Conservation (phyloP, 2,113 vertebrate genomes). For the Halcyon malimbica region DNA sequence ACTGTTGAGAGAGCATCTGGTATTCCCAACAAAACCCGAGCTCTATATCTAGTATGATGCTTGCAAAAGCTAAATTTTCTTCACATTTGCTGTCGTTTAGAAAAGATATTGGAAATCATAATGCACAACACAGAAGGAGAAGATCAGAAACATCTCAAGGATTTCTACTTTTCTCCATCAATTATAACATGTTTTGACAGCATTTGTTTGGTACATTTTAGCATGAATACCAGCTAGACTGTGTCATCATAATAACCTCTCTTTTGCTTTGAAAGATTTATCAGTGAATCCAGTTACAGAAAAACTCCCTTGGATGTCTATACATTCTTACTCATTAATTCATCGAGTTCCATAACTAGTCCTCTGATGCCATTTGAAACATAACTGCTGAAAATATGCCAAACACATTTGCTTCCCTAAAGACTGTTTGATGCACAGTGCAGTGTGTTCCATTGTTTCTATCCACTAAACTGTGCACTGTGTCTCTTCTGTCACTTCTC, state of each 20-base stretch:
- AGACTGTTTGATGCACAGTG: neutral
- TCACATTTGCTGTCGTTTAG: neutral
- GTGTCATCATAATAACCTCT: neutral
- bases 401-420: neutral
- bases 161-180: neutral
- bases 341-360: neutral
- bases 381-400: conserved; percentile 32
- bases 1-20: neutral
- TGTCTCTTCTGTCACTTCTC: neutral
- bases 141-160: neutral
- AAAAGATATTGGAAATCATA: neutral
- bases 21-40: neutral
- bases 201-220: neutral
- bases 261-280: neutral
- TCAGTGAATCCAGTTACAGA: neutral
- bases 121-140: neutral
- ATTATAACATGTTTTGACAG: neutral
- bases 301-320: neutral
- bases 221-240: neutral
- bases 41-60: neutral
- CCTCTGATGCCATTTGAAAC: conserved; percentile 1
- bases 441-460: neutral
- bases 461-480: neutral
- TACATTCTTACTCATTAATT: conserved; percentile 5
- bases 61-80: neutral